Conservation (phyloP, 2,113 vertebrate species). For the Ivindomyrus marchei region DNA sequence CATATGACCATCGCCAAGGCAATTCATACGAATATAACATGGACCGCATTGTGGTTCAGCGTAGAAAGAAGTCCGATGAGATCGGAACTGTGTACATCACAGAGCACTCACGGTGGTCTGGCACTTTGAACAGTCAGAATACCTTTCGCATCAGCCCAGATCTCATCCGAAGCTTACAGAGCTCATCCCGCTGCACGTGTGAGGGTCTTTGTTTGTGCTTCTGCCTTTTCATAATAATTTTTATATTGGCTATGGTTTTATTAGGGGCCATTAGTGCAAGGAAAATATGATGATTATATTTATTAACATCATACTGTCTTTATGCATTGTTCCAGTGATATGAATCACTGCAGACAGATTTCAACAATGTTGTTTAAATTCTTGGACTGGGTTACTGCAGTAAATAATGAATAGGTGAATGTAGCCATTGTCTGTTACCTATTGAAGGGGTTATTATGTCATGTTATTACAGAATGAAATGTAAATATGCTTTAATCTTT, state of each 20-base stretch:
- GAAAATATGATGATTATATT: not conserved
- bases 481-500: not conserved
- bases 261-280: too few relatives aligned
- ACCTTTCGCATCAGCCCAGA: not conserved
- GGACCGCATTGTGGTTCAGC: not conserved
- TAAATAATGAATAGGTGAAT: not conserved
- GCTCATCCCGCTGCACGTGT: not conserved
- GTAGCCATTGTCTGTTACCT: not conserved
- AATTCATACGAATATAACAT: not conserved
- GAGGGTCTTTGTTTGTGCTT: not conserved
- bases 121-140: not conserved
- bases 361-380: not conserved
- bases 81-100: slow-evolving; percentile 7
- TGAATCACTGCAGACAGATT: not conserved
- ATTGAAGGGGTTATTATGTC: not conserved
- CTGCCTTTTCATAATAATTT: not conserved
- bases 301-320: not conserved
- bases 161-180: not conserved
- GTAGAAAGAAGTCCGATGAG: not conserved
- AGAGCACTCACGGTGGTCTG: not conserved
- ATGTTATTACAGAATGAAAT: not conserved
- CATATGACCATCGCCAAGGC: rapidly evolving
- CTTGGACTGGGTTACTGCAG: not conserved
- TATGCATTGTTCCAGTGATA: not conserved
- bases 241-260: too few relatives aligned